Conservation (phyloP, 2,888 invertebrate species). For the Periphyllus acericola region DNA sequence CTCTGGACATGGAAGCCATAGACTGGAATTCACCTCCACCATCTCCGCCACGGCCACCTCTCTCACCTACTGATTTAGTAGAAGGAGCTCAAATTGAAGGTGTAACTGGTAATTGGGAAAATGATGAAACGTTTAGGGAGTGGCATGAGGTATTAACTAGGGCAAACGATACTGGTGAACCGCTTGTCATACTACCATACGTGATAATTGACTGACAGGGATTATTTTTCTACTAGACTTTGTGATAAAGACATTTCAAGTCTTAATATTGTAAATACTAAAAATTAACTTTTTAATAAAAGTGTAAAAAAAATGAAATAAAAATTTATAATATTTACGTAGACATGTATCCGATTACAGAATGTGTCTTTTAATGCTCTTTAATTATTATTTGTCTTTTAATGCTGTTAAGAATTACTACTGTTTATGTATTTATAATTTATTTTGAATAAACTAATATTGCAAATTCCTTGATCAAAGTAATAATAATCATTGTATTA, state of each 20-base stretch:
- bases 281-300: slow-evolving; percentile 56
- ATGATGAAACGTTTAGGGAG: slow-evolving; percentile 78
- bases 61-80: slow-evolving; percentile 62
- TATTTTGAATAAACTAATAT: slow-evolving; percentile 28
- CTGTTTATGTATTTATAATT: slow-evolving; percentile 41
- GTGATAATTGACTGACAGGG: slow-evolving; percentile 85
- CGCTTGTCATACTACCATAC: slow-evolving; percentile 93
- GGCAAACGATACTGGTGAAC: slow-evolving; percentile 79
- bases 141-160: slow-evolving; percentile 89
- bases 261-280: slow-evolving; percentile 60
- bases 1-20: slow-evolving; percentile 73
- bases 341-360: slow-evolving; percentile 56
- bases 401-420: slow-evolving; percentile 44
- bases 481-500: slow-evolving; percentile 48
- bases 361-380: slow-evolving; percentile 53
- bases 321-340: slow-evolving; percentile 52
- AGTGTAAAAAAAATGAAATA: slow-evolving; percentile 19
- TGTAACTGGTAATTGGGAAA: slow-evolving; percentile 71
- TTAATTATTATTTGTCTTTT: slow-evolving; percentile 45
- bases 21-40: slow-evolving; percentile 68
- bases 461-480: slow-evolving; percentile 58
- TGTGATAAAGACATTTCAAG: slow-evolving; percentile 62
- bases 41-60: slow-evolving; percentile 38
- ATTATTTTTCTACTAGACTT: slow-evolving; percentile 62
- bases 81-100: slow-evolving; percentile 67